A percentile compares a stretch with the other conserved stretches of the same genome.
These are phyloP conservation scores for Sus scrofa DNA, from an alignment of 2,113 vertebrate genomes.

Conservation along the genomic window DNA sequence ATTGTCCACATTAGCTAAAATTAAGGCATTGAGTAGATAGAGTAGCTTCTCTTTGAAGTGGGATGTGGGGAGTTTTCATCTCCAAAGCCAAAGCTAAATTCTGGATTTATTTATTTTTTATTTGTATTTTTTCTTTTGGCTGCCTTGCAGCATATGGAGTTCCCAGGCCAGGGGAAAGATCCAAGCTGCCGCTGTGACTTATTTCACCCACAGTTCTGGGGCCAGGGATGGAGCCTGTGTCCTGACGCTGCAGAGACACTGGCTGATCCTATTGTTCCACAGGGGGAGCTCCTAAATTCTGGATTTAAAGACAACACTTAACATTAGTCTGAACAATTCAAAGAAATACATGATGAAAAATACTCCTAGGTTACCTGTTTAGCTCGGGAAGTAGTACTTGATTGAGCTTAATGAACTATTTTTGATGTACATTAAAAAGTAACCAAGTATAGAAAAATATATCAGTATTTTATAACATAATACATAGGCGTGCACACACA, in stretches of 20 bases:
- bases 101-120: neutral
- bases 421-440: constrained; percentile 2
- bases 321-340: neutral
- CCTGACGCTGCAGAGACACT: too few relatives aligned
- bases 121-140: too few relatives aligned
- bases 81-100: neutral
- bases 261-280: too few relatives aligned
- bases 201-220: too few relatives aligned
- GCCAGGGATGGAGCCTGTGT: too few relatives aligned
- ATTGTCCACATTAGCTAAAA: neutral
- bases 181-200: too few relatives aligned
- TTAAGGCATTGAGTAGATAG: neutral
- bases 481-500: rapidly evolving
- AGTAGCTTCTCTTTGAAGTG: constrained; percentile 24
- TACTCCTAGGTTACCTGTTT: neutral
- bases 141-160: too few relatives aligned
- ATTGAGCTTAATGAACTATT: neutral
- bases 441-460: neutral
- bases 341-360: neutral
- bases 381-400: neutral
- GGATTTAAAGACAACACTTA: neutral
- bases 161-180: too few relatives aligned
- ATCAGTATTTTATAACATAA: neutral
- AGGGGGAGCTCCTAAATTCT: neutral
- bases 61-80: neutral